These are phyloP conservation scores for Zaprionus lachaisei DNA, from an alignment of 1,140 invertebrate genomes.

Conservation along the genomic window DNA sequence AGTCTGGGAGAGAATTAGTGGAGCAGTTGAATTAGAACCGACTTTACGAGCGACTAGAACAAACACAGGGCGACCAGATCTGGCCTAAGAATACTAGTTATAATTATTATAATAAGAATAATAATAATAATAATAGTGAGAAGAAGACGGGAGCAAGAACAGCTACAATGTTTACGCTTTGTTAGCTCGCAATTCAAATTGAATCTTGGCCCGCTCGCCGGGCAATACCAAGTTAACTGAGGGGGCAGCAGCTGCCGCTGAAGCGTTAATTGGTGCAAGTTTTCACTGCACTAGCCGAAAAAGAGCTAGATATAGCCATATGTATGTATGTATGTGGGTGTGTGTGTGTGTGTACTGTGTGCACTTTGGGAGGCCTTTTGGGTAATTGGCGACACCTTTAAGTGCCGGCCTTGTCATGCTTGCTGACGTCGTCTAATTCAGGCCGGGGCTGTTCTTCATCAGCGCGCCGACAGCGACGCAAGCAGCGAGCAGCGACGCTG, in stretches of 20 bases:
- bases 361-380: slow-evolving; percentile 33
- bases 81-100: background rate
- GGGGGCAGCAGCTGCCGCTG: slow-evolving; percentile 21
- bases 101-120: slow-evolving; percentile 6
- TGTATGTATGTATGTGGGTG: background rate
- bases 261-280: slow-evolving; percentile 77
- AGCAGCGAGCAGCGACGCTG: slow-evolving; percentile 2
- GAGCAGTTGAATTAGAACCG: slow-evolving; percentile 52
- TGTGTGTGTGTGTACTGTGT: background rate
- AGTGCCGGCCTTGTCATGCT: slow-evolving; percentile 81
- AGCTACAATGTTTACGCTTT: slow-evolving; percentile 63
- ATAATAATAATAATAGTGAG: slow-evolving; percentile 19
- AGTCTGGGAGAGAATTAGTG: slow-evolving; percentile 43
- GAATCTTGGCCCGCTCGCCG: slow-evolving; percentile 38
- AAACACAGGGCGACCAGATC: background rate
- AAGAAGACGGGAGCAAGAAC: background rate
- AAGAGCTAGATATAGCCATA: slow-evolving; percentile 8
- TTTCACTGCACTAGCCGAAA: slow-evolving; percentile 59
- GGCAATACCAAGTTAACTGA: slow-evolving; percentile 5
- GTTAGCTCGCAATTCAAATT: slow-evolving; percentile 66
- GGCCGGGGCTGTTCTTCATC: slow-evolving; percentile 81
- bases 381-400: slow-evolving; percentile 81
- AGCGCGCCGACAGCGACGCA: slow-evolving; percentile 60
- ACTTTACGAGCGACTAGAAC: slow-evolving; percentile 35
- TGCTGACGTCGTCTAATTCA: slow-evolving; percentile 79